Conservation (phyloP, 2,113 vertebrate genomes). For the Lontra canadensis region DNA sequence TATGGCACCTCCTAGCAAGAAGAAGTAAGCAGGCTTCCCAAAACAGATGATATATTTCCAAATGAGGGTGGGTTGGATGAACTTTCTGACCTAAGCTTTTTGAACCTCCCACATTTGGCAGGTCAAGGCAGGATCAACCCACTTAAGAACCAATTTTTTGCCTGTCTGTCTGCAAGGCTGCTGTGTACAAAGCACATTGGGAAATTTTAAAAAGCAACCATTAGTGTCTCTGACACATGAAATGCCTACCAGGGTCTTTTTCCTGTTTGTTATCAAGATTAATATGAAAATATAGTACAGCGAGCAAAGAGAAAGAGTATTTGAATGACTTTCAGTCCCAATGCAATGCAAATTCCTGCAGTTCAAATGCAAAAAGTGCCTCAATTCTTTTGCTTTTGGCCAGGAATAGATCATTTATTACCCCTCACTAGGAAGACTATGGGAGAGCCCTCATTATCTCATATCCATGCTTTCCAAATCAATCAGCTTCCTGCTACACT, state of each 20-base stretch:
- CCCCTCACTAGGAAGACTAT: neutral
- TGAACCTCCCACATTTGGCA: neutral
- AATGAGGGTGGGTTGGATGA: neutral
- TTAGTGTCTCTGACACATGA: neutral
- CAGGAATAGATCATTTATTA: conserved; percentile 64
- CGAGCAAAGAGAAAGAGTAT: conserved; percentile 64
- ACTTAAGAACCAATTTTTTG: conserved; percentile 51
- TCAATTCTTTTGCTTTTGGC: conserved; percentile 50
- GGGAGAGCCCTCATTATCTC: conserved; percentile 60
- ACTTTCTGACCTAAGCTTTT: neutral
- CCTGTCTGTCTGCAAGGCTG: neutral
- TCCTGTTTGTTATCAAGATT: conserved; percentile 45
- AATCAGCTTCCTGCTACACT: conserved; percentile 34
- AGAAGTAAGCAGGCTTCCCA: neutral
- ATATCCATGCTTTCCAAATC: conserved; percentile 13
- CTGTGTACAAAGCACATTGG: conserved; percentile 9
- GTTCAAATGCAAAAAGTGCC: neutral
- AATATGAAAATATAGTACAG: conserved; percentile 49
- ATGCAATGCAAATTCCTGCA: neutral
- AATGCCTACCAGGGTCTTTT: neutral
- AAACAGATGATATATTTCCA: neutral
- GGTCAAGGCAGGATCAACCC: neutral
- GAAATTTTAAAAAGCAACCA: conserved; percentile 66
- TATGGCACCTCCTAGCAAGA: fast-evolving
- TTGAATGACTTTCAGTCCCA: conserved; percentile 40